Percentiles rank a stretch among this genome's conserved stretches.
These are phyloP conservation scores for Eremobia ochroleuca DNA, from an alignment of 2,888 invertebrate genomes.

Conservation along the genomic window DNA sequence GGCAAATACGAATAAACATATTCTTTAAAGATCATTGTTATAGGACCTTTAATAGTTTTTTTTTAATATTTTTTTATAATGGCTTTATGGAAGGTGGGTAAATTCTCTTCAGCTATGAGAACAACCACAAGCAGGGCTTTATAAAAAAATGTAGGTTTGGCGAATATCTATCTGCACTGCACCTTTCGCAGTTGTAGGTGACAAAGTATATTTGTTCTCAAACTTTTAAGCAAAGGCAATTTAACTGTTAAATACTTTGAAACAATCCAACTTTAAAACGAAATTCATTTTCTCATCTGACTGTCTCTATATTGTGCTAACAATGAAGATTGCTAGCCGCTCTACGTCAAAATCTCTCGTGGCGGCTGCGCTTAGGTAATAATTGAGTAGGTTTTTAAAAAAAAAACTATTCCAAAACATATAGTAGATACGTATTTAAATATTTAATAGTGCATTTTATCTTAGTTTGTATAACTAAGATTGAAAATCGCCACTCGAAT, in stretches of 20 bases:
- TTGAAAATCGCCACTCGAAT: slow-evolving; percentile 73
- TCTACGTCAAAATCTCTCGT: neutral
- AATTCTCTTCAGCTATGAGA: neutral
- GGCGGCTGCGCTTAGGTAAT: neutral
- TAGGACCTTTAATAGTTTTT: neutral
- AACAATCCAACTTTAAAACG: neutral
- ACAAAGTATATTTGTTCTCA: neutral
- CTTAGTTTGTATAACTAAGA: neutral
- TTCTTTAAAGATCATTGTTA: neutral
- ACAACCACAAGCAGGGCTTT: neutral
- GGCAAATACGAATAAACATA: neutral
- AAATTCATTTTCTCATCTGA: neutral
- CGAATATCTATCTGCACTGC: neutral
- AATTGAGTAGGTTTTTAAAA: neutral
- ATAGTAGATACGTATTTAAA: neutral
- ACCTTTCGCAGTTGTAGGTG: neutral
- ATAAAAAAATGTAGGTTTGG: neutral
- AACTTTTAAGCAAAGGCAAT: neutral
- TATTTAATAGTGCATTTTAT: neutral
- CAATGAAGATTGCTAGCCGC: neutral
- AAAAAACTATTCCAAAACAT: neutral
- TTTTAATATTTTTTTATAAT: neutral
- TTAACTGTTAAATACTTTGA: neutral
- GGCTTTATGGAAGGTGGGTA: neutral
- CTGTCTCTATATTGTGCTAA: neutral